Conservation (phyloP, 2,113 vertebrate genomes). For the Ivindomyrus marchei region DNA sequence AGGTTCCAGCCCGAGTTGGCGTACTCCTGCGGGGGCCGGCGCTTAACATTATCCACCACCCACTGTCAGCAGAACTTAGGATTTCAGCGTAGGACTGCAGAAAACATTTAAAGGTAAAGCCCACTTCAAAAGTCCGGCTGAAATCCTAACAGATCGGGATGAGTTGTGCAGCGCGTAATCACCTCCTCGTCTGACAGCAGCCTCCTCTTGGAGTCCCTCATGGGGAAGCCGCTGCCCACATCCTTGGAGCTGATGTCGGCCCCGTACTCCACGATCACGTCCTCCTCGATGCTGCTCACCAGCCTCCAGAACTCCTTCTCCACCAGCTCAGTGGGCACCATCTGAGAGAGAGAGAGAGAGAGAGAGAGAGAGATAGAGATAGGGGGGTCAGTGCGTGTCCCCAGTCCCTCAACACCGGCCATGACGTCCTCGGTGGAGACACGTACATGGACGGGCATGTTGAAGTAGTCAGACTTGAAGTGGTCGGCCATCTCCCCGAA, state of each 20-base stretch:
- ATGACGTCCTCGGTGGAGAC: neutral
- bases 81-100: neutral
- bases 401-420: neutral
- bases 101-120: neutral
- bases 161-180: conserved; percentile 6
- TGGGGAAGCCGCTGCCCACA: conserved; percentile 90
- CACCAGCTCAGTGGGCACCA: conserved; percentile 95
- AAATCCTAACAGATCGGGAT: neutral
- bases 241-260: conserved; percentile 97
- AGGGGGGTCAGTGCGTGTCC: neutral
- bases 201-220: conserved; percentile 80
- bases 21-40: conserved; percentile 73
- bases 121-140: neutral
- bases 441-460: conserved; percentile 98
- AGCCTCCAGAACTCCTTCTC: conserved; percentile 97
- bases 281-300: conserved; percentile 96
- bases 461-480: conserved; percentile 99
- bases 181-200: conserved; percentile 92
- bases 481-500: conserved; percentile 99
- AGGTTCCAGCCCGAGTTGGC: conserved; percentile 94
- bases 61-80: neutral
- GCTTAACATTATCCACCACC: neutral
- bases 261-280: conserved; percentile 95
- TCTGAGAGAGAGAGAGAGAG: conserved; percentile 55
- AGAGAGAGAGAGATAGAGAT: neutral